Evolutionary conservation across 2,797 vertebrate genomes (phyloP).

Genomic region (Distichodus sexfasciatus): DNA sequence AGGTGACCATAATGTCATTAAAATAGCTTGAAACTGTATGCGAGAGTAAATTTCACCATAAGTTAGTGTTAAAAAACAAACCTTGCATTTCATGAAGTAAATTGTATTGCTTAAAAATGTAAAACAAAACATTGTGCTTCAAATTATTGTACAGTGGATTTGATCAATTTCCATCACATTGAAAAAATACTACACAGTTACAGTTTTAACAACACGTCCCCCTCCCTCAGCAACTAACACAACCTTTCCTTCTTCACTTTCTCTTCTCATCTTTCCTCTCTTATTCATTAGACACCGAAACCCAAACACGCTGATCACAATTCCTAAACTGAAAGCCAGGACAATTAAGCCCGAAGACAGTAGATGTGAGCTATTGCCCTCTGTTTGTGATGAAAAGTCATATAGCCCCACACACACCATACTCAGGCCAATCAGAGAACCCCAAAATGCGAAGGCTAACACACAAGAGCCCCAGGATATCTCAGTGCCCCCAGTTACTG

Average conservation of each 20-base stretch:
- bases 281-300: conserved; percentile 60
- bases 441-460: conserved; percentile 74
- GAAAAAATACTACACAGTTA: too few relatives aligned
- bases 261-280: conserved; percentile 42
- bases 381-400: conserved; percentile 51
- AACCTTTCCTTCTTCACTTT: conserved; percentile 67
- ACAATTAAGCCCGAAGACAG: conserved; percentile 69
- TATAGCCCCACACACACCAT: conserved; percentile 70
- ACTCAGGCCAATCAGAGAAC: conserved; percentile 70
- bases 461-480: conserved; percentile 74
- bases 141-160: too few relatives aligned
- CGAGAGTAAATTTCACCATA: too few relatives aligned
- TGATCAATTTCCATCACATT: too few relatives aligned
- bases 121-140: too few relatives aligned
- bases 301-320: conserved; percentile 53
- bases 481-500: conserved; percentile 74
- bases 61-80: too few relatives aligned
- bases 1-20: too few relatives aligned
- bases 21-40: too few relatives aligned
- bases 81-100: too few relatives aligned
- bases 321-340: conserved; percentile 58
- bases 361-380: conserved; percentile 56
- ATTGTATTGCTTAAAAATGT: too few relatives aligned
- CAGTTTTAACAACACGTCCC: conserved; percentile 66
- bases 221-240: conserved; percentile 64